These are phyloP conservation scores for Bombus sibiricus DNA, from an alignment of 1,140 invertebrate species.

Conservation along the genomic window DNA sequence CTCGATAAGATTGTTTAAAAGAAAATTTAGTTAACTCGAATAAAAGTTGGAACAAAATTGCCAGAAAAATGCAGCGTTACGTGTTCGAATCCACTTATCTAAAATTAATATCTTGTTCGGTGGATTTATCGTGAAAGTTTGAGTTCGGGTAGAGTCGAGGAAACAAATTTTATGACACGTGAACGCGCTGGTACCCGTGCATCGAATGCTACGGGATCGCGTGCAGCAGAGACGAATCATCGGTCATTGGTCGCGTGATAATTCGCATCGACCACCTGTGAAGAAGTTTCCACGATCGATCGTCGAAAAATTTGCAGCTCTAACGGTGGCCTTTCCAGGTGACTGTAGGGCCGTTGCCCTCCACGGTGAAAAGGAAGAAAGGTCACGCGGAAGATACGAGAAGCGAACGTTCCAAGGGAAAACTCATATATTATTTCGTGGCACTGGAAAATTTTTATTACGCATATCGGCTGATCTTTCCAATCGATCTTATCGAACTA, in stretches of 20 bases:
- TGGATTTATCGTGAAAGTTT: background rate
- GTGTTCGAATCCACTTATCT: background rate
- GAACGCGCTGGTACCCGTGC: background rate
- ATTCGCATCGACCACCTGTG: slow-evolving; percentile 64
- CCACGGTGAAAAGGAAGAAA: slow-evolving; percentile 31
- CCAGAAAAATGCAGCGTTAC: background rate
- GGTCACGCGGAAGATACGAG: slow-evolving; percentile 27
- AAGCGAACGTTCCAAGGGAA: slow-evolving; percentile 14
- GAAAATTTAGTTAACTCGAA: background rate
- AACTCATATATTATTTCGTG: slow-evolving; percentile 7
- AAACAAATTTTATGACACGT: background rate
- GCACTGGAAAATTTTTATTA: background rate
- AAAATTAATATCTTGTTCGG: background rate
- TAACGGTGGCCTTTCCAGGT: slow-evolving; percentile 35
- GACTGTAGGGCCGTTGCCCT: slow-evolving; percentile 37
- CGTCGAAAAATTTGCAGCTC: slow-evolving; percentile 61
- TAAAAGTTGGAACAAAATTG: background rate
- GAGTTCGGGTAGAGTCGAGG: background rate
- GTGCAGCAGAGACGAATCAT: slow-evolving; percentile 51
- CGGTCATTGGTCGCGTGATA: slow-evolving; percentile 60
- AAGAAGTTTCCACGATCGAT: slow-evolving; percentile 66
- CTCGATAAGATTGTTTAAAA: background rate
- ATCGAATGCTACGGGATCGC: slow-evolving; percentile 37
- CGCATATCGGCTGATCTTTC: background rate
- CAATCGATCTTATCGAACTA: background rate